Evolutionary conservation across 2,888 invertebrate species (phyloP), one percentile per base, ranked within the genome.

Genomic region (Dicycla oo): DNA sequence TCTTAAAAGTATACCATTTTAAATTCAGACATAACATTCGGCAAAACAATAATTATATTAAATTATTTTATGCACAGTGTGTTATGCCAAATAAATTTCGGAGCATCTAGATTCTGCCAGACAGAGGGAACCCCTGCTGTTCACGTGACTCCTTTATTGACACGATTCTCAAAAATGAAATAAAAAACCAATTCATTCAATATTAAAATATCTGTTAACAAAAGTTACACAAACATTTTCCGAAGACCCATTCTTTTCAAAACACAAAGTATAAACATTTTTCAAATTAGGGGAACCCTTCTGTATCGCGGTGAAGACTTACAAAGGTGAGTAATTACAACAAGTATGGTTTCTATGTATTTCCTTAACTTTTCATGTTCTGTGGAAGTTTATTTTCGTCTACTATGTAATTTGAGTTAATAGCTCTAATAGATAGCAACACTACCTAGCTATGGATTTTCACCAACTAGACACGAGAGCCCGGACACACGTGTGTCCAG

Each of bases 321-420:
- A 79, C 61, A 53, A 65, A 77, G 71, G 65, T 69, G 77, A 75
- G 75, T 80, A 82, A 85, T 82, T 83, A 83, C 69, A 67, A 62
- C 18, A n/a, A 67, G 53, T 73, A 65, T 34, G 80, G 73, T 57
- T 75, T 79, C 53, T 23, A 60, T n/a, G n/a, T n/a, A n/a, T 60
- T 72, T 60, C 58, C 43, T 71, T 47, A 67, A 74, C 65, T 70
- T 71, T 68, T 60, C 20, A 26, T 38, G 3, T 70, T 68, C 58
- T 26, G 23, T 20, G 26, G 26, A 30, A 69, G 45, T 54, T 71
- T 64, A 38, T 64, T 77, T 54, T n/a, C 26, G 13, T 73, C 15
- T 30, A 43, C n/a, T 20, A 30, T 43, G 43, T 53, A 18, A 66
- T 30, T 53, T 43, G 43, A 34, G 43, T 34, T 45, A 10, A 43